A percentile compares a stretch with the other conserved stretches of the same genome.
Evolutionary conservation across 2,113 vertebrate genomes (phyloP).

Genomic region (Enhydra lutris): DNA sequence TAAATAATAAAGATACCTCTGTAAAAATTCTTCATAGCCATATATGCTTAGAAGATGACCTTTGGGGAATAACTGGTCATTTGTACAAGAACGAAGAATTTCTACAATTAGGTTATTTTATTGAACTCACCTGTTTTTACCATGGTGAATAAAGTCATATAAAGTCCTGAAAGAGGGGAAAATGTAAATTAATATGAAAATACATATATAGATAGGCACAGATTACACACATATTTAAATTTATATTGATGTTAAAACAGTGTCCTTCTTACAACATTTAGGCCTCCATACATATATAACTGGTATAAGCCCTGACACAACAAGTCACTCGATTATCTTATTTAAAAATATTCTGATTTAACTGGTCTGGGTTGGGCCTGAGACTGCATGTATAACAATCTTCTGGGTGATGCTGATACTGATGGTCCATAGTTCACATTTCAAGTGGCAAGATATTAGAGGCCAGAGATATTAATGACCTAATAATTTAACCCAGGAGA

Average conservation of each 20-base stretch:
- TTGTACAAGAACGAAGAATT: slow-evolving; percentile 64
- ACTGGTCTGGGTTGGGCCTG: not conserved
- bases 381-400: not conserved
- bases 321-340: not conserved
- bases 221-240: not conserved
- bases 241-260: not conserved
- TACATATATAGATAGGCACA: not conserved
- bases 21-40: slow-evolving; percentile 80
- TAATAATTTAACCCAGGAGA: not conserved
- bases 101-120: slow-evolving; percentile 75
- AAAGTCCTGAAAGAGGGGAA: not conserved
- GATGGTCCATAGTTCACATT: not conserved
- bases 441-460: not conserved
- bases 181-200: not conserved
- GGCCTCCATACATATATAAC: no score
- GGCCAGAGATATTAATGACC: not conserved
- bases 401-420: not conserved
- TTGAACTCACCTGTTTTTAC: not conserved
- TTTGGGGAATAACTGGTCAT: slow-evolving; percentile 56
- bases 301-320: no score
- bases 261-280: not conserved
- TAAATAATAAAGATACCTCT: slow-evolving; percentile 72
- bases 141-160: not conserved
- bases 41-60: slow-evolving; percentile 73
- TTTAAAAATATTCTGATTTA: not conserved